Conservation (phyloP, 2,797 vertebrate species). For the Trematomus bernacchii region DNA sequence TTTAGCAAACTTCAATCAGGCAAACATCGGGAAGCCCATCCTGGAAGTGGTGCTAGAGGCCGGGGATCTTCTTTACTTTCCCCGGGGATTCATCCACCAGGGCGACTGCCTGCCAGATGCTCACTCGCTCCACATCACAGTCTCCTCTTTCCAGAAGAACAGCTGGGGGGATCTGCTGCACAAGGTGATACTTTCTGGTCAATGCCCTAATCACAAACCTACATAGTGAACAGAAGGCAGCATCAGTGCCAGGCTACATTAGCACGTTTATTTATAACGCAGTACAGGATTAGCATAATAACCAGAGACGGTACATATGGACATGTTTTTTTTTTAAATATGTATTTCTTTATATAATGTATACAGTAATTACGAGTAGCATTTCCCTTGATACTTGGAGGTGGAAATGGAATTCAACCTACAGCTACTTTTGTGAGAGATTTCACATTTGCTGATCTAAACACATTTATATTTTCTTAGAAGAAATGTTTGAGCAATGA, state of each 20-base stretch:
- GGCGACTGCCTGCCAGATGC: slow-evolving; percentile 89
- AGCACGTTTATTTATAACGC: background rate
- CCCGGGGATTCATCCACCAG: slow-evolving; percentile 96
- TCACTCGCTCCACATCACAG: slow-evolving; percentile 94
- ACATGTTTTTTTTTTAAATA: too few relatives aligned
- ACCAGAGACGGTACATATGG: background rate
- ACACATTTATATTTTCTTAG: too few relatives aligned
- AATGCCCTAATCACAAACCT: background rate
- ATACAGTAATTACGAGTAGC: too few relatives aligned
- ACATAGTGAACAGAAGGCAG: background rate
- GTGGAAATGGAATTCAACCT: background rate
- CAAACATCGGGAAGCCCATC: slow-evolving; percentile 89
- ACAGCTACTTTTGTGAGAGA: background rate
- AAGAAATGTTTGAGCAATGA: too few relatives aligned
- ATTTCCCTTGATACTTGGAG: background rate
- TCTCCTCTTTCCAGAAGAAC: slow-evolving; percentile 96
- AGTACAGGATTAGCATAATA: background rate
- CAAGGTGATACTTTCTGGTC: slow-evolving; percentile 75
- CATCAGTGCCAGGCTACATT: background rate
- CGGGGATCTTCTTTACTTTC: slow-evolving; percentile 96
- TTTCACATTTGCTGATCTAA: background rate
- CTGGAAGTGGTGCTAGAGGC: slow-evolving; percentile 93
- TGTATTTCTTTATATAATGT: too few relatives aligned
- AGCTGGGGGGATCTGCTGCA: slow-evolving; percentile 94
- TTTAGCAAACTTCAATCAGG: slow-evolving; percentile 89